These are phyloP conservation scores for cattle (Bos taurus) DNA, from an alignment of 2,113 vertebrate genomes.

Conservation along the genomic window DNA sequence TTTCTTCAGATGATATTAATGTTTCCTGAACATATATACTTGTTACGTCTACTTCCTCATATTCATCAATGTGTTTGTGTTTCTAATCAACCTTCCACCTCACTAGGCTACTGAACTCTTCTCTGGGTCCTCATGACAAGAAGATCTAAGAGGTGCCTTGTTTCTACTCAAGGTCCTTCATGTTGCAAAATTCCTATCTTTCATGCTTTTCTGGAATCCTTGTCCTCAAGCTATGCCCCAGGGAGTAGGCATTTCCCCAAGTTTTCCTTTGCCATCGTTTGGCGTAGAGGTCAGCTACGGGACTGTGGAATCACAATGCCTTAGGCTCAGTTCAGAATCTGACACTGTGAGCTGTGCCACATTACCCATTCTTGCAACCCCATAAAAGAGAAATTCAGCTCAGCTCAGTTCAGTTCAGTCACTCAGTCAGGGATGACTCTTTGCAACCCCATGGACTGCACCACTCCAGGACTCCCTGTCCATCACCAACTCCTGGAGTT, in stretches of 20 bases:
- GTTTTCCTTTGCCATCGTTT: background rate
- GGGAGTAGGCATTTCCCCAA: background rate
- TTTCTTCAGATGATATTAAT: background rate
- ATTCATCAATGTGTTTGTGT: background rate
- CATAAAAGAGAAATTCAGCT: background rate
- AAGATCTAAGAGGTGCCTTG: background rate
- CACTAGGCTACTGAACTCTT: background rate
- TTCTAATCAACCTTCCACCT: background rate
- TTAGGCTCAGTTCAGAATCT: background rate
- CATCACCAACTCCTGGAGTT: background rate
- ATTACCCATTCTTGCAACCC: background rate
- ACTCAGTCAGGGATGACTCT: background rate
- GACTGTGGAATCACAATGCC: background rate
- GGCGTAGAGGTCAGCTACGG: too few relatives aligned
- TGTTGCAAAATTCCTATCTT: background rate
- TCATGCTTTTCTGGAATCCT: background rate
- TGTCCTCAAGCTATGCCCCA: background rate
- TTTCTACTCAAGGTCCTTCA: background rate
- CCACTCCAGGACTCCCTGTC: background rate
- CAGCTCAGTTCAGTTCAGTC: background rate
- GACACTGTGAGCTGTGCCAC: background rate
- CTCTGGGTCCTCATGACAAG: background rate
- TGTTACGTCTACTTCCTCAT: background rate
- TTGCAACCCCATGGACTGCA: background rate
- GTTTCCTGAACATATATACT: background rate